Evolutionary conservation across 1,140 invertebrate genomes (phyloP).

Genomic region (Ostrea edulis): DNA sequence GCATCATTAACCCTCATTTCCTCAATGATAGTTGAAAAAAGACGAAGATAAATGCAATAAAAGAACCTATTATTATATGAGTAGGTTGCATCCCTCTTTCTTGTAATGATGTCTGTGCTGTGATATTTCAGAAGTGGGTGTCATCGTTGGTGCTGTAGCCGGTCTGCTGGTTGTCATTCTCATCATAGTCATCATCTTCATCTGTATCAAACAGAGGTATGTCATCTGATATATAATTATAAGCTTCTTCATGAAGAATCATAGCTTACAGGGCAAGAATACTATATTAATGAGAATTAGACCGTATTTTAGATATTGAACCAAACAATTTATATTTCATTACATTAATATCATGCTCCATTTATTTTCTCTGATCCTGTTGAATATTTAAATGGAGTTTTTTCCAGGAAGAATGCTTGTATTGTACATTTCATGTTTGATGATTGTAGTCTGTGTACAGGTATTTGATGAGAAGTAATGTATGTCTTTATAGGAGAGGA

Average conservation of each 20-base stretch:
- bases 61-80: background rate
- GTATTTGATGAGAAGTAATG: background rate
- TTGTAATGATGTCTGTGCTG: background rate
- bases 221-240: background rate
- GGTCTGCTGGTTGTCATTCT: slow-evolving; percentile 37
- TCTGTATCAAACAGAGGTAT: slow-evolving; percentile 42
- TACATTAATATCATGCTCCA: too few species aligned
- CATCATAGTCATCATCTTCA: slow-evolving; percentile 45
- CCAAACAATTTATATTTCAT: too few species aligned
- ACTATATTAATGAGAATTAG: too few species aligned
- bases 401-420: too few species aligned
- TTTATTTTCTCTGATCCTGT: too few species aligned
- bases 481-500: slow-evolving; percentile 20
- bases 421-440: too few species aligned
- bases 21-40: background rate
- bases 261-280: too few species aligned
- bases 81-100: background rate
- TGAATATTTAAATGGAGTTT: too few species aligned
- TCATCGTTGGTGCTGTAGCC: slow-evolving; percentile 42
- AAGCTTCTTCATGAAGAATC: background rate
- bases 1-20: background rate
- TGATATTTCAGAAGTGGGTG: slow-evolving; percentile 7
- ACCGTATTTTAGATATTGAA: too few species aligned
- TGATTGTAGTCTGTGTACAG: too few species aligned
- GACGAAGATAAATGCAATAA: background rate